Conservation (phyloP, 2,797 vertebrate genomes). For the Loriculus beryllinus region DNA sequence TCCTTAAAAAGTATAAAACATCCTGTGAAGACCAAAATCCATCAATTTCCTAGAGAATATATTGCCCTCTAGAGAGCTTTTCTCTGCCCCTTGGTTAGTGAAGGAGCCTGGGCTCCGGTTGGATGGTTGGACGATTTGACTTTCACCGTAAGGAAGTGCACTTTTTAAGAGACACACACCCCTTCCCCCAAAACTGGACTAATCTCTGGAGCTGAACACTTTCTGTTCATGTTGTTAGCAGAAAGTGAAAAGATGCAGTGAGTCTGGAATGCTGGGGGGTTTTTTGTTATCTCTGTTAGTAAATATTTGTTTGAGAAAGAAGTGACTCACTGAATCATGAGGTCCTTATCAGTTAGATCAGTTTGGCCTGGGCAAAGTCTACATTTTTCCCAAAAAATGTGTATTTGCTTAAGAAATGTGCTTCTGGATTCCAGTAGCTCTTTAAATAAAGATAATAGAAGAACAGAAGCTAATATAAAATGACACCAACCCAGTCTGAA, state of each 20-base stretch:
- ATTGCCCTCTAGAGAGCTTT: not conserved
- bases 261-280: slow-evolving; percentile 51
- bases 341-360: slow-evolving; percentile 70
- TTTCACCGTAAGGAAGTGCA: not conserved
- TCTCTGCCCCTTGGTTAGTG: not conserved
- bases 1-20: not conserved
- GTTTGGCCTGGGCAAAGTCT: slow-evolving; percentile 62
- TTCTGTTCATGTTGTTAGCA: slow-evolving; percentile 28
- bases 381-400: slow-evolving; percentile 41
- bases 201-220: not conserved
- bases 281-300: slow-evolving; percentile 71
- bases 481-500: not conserved
- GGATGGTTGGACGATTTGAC: not conserved
- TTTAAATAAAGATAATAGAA: not conserved
- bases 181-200: not conserved
- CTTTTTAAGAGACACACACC: not conserved
- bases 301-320: slow-evolving; percentile 79
- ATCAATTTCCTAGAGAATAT: not conserved
- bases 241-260: slow-evolving; percentile 61
- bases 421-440: slow-evolving; percentile 19
- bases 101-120: not conserved
- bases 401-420: slow-evolving; percentile 32
- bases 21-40: not conserved
- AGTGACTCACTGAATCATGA: slow-evolving; percentile 70
- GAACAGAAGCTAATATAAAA: not conserved